These are phyloP conservation scores for Drosophila kambysellisi DNA, from an alignment of 2,888 invertebrate genomes.

Conservation along the genomic window DNA sequence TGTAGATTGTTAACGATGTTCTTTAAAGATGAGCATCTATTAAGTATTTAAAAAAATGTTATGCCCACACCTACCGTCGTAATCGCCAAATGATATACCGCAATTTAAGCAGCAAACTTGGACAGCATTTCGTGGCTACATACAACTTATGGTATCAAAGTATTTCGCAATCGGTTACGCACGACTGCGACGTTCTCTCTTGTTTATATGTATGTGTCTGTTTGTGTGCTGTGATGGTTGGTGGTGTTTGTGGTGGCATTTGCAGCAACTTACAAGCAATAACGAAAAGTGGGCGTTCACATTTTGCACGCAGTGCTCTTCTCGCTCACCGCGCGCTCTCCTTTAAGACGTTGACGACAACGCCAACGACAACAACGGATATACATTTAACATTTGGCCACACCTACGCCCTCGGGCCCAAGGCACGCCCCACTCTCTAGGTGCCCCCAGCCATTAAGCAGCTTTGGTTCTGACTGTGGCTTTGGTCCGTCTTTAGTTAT, in stretches of 20 bases:
- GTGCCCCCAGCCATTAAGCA: conserved; percentile 29
- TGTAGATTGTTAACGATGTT: too few species aligned
- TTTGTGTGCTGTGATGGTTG: conserved; percentile 17
- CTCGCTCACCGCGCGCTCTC: conserved; percentile 47
- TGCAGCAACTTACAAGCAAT: conserved; percentile 56
- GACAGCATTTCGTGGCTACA: too few species aligned
- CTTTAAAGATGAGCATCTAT: too few species aligned
- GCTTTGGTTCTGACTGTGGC: conserved; percentile 23
- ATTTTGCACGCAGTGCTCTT: conserved; percentile 58
- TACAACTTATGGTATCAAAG: too few species aligned
- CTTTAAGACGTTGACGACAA: conserved; percentile 57
- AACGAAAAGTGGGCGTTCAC: conserved; percentile 77
- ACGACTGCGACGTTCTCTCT: too few species aligned
- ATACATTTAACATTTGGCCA: conserved; percentile 69
- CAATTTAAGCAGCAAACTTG: too few species aligned
- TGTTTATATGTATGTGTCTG: conserved; percentile 14
- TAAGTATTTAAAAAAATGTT: too few species aligned
- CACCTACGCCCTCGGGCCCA: conserved; percentile 59
- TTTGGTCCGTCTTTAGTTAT: conserved; percentile 28
- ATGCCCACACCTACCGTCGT: too few species aligned
- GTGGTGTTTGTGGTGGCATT: conserved; percentile 44
- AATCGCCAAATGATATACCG: too few species aligned
- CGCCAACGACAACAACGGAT: conserved; percentile 30
- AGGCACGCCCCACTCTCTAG: conserved; percentile 6
- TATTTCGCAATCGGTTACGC: too few species aligned